These are phyloP conservation scores for Noctua comes DNA, from an alignment of 2,888 invertebrate genomes.

Conservation along the genomic window DNA sequence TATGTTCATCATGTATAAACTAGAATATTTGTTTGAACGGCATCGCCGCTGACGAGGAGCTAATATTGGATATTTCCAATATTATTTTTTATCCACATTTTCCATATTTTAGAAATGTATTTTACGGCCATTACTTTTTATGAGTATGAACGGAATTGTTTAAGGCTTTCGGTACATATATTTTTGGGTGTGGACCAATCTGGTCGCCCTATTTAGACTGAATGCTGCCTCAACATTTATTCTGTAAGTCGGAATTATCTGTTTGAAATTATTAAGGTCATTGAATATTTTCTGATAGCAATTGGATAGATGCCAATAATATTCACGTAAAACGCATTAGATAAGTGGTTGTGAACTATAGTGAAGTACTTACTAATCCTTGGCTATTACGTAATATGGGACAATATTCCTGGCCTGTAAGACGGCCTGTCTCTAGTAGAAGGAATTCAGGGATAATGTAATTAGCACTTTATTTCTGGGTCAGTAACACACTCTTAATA, in stretches of 20 bases:
- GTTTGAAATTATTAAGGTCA: neutral
- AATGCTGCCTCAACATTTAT: neutral
- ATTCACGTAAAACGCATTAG: conserved; percentile 10
- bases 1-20: conserved; percentile 10
- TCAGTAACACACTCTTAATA: conserved; percentile 24
- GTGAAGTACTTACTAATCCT: conserved; percentile 4
- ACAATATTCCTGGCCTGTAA: neutral
- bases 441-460: conserved; percentile 28
- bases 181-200: neutral
- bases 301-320: conserved; percentile 8
- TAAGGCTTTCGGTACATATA: conserved; percentile 4
- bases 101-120: conserved; percentile 9
- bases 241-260: neutral
- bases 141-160: conserved; percentile 21
- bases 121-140: conserved; percentile 29
- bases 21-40: conserved; percentile 36
- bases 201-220: neutral
- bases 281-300: neutral
- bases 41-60: conserved; percentile 12
- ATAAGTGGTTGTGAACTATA: conserved; percentile 19
- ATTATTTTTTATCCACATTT: conserved; percentile 29
- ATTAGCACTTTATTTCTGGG: conserved; percentile 44
- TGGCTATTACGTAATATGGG: conserved; percentile 6
- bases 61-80: conserved; percentile 30
- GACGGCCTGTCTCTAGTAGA: neutral